Percentiles rank a stretch among this genome's conserved stretches.
Conservation (phyloP, 2,888 invertebrate species). For the Temnothorax unifasciatus region DNA sequence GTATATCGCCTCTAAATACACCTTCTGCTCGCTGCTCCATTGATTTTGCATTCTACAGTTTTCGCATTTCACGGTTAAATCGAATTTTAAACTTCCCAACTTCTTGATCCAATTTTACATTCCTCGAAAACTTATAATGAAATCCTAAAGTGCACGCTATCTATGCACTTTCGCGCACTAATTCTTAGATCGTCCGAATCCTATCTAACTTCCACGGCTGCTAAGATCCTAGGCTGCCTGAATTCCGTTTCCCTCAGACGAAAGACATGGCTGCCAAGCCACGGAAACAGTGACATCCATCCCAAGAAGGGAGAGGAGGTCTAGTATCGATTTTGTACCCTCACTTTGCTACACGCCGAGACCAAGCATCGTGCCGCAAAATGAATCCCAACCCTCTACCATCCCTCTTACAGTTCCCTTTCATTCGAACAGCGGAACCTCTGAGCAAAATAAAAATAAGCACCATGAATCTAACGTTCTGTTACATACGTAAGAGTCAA, state of each 20-base stretch:
- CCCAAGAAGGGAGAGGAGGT: constrained; percentile 68
- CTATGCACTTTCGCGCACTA: constrained; percentile 1
- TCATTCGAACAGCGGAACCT: neutral
- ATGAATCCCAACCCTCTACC: constrained; percentile 45
- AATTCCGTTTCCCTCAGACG: constrained; percentile 41
- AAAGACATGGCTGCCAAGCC: constrained; percentile 73
- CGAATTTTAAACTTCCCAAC: neutral
- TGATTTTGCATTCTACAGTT: neutral
- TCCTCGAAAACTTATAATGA: neutral
- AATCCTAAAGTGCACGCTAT: neutral
- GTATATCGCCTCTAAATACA: neutral
- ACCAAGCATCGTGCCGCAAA: constrained; percentile 55
- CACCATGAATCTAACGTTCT: neutral
- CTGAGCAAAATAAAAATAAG: constrained; percentile 7
- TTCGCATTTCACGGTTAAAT: neutral
- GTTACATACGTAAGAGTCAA: too few species aligned
- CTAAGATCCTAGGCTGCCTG: constrained; percentile 14
- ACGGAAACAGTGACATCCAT: constrained; percentile 76
- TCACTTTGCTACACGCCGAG: constrained; percentile 58
- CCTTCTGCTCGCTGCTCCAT: neutral
- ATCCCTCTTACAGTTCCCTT: constrained; percentile 29
- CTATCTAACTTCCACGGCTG: constrained; percentile 13
- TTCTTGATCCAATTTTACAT: constrained; percentile 14
- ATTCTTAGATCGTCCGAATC: constrained; percentile 25
- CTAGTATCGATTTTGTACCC: constrained; percentile 72